Evolutionary conservation across 35 echinoderm and acorn worm species (phyloP), one percentile per base, ranked within the genome.

Genomic region (Ophioderma brevispina): DNA sequence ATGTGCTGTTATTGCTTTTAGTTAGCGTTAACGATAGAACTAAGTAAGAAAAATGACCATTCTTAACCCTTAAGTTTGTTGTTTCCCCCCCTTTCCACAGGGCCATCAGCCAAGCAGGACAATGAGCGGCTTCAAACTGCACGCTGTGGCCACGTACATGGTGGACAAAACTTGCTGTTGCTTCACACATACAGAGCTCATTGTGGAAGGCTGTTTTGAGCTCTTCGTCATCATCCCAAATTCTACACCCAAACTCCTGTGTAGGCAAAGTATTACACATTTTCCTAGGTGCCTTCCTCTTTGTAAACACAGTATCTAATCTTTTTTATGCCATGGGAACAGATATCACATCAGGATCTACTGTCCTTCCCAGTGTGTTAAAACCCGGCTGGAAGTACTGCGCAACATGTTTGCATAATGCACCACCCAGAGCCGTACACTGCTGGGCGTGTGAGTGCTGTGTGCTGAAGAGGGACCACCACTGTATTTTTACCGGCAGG

Each of bases 301-400:
- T 91, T 32, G 85, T 93, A 79, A 99, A 99, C 64, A 85, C 88
- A 8, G 36, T 92, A 0, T 91, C 94, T 21, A 99, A 99, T 87
- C 64, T 95, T 37, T 63, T 95, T 33, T 85, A 95, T 87, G 38
- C 87, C 4, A 99, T 99, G 50, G 80, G 37, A 18, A 91, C 81
- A 0, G 97, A 99, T 43, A 17, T 93, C 13, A 87, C 97, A 0
- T 84, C 93, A n/a, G 93, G 97, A 28, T 78, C 78, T 37, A 87
- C 64, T 0, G 76, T 99, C 15, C 84, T 99, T 30, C 97, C 97
- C 0, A 81, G 94, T 19, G 88, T 99, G 0, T 86, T 99, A 15
- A 90, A 91, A 43, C 93, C 97, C 1, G 90, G 88, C 0, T 99
- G 97, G 97, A 40, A 25, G 1, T 99, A 99, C 85, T 99, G 97